phyloP scores from a whole-genome alignment of 2,888 invertebrate genomes.

The Pristionchus japonicus region DNA sequence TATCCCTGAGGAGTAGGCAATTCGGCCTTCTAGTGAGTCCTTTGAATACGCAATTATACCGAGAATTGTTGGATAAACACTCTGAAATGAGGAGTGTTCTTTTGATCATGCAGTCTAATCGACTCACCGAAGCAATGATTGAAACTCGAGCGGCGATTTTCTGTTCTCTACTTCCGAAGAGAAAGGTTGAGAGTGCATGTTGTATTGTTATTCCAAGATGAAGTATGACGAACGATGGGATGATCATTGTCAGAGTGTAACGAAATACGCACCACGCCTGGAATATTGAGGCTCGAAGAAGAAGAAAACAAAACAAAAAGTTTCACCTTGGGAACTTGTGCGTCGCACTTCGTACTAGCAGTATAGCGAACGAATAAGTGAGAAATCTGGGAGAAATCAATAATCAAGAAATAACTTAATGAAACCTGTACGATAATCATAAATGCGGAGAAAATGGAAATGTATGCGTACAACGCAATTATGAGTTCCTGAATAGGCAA shows the following conservation, averaged over 20 bases:
- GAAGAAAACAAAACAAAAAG: too few relatives aligned
- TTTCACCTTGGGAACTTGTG: neutral
- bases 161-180: neutral
- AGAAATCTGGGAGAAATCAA: neutral
- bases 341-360: neutral
- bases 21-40: neutral
- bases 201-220: neutral
- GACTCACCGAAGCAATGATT: neutral
- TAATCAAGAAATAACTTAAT: neutral
- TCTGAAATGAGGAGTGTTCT: neutral
- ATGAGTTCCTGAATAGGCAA: conserved; percentile 1
- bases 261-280: neutral
- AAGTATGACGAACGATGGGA: neutral
- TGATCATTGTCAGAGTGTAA: neutral
- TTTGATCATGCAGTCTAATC: neutral
- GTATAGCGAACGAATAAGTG: neutral
- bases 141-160: neutral
- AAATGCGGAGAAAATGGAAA: neutral
- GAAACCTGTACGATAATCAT: neutral
- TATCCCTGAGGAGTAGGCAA: neutral
- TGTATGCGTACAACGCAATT: neutral
- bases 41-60: neutral
- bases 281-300: neutral
- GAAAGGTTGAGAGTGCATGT: neutral
- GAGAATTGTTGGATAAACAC: neutral